phyloP scores from a whole-genome alignment of 2,113 vertebrate genomes.

The Scomber colias region DNA sequence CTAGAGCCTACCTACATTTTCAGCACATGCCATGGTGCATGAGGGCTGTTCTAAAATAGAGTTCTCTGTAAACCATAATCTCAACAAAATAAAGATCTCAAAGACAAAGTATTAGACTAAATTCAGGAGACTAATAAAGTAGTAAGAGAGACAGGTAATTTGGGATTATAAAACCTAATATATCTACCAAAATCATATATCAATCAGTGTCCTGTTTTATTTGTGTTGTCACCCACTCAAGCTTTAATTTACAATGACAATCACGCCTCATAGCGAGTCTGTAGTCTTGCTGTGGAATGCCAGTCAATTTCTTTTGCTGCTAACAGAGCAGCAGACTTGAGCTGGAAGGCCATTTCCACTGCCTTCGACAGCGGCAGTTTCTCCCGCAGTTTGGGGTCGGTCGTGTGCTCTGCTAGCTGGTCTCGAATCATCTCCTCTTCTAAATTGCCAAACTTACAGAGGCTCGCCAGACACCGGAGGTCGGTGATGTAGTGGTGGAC shows the following conservation, averaged over 20 bases:
- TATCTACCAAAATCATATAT: background rate
- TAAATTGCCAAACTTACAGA: too few species aligned
- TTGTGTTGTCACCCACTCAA: conserved; percentile 18
- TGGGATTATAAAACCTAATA: background rate
- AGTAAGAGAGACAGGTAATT: background rate
- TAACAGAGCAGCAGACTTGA: too few species aligned
- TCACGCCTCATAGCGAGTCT: conserved; percentile 17
- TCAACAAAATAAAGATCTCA: too few species aligned
- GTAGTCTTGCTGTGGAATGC: conserved; percentile 42
- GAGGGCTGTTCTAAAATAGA: background rate
- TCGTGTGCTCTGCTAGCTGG: too few species aligned
- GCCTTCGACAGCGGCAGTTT: too few species aligned
- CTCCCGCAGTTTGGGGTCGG: too few species aligned
- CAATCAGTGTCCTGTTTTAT: conserved; percentile 7
- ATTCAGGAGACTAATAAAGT: background rate
- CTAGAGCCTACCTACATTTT: conserved; percentile 4
- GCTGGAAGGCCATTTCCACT: too few species aligned
- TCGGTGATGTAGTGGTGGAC: too few species aligned
- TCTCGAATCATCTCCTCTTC: too few species aligned
- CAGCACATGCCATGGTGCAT: background rate
- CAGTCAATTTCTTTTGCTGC: conserved; percentile 50
- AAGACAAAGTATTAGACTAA: background rate
- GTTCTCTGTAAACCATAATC: too few species aligned
- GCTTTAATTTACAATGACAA: conserved; percentile 49
- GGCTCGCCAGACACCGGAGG: too few species aligned